Base-by-base conservation (phyloP, 2,113 vertebrate genomes). In the Beaufortia kweichowensis region DNA sequence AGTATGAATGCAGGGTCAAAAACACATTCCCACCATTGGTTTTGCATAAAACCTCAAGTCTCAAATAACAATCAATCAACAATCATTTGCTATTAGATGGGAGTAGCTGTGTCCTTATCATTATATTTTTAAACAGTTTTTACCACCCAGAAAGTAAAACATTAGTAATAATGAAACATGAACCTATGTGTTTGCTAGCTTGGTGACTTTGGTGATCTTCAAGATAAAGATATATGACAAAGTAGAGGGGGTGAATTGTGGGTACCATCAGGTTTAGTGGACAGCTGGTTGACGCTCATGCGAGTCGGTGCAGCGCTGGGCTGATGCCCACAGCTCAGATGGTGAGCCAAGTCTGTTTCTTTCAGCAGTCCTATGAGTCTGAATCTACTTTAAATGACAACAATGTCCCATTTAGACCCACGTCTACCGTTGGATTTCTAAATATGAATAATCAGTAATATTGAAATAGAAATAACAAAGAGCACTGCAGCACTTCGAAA, bases 1-100 rank as follows among this genome's bases (percentile, higher is more conserved):
- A 65, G 73, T 61, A 56, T 77, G 65, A 78, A 67, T 48, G 77
- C 81, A 77, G 73, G 24, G 84, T 85, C 81, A 86, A 80, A 86
- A 41, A 61, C 56, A 31, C 55, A 60, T 73, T 29, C 26, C 55
- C 57, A 19, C 43, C 24, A 43, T n/a, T 21, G 48, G 17, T 48
- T 17, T 48, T 50, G n/a, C 14, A 23, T 28, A 2, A 56, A 50
- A 70, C 29, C n/a, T 56, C 50, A 23, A 35, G 23, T 4, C n/a
- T 56, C 50, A 23, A 35, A 35, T 4, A n/a, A 24, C 48, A 29
- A 50, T 19, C 17, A 28, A 68, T 50, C 28, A 50, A 50, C 39
- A 66, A 14, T 11, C 46, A 48, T 23, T 8, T 4, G 4, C 31
- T 41, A 35, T 71, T 59, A 24, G 29, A 24, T 33, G 17, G 35